Evolutionary conservation across 2,113 vertebrate species (phyloP), one percentile per base, ranked within the genome.

Genomic region (Ia io): DNA sequence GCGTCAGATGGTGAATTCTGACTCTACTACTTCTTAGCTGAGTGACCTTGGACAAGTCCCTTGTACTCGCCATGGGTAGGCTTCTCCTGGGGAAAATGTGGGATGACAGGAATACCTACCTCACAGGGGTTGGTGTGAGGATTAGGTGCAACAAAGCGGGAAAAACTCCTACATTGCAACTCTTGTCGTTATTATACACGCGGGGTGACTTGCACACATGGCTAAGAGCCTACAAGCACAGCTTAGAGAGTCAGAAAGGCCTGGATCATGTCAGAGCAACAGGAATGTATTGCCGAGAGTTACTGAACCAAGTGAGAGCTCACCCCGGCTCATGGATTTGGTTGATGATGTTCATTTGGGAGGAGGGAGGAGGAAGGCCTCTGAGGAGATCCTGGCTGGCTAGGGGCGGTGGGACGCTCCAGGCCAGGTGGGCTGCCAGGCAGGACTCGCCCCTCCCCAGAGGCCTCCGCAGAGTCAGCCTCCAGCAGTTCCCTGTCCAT

Each of bases 291-390:
- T n/a, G 51, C 73, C 10, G 1, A 47, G 63, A 35, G 69, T 82
- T 80, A 32, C 89, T 79, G 65, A 85, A 59, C 28, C 25, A 65
- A 25, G 35, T 65, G 56, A 95, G 88, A 65, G 77, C 90, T 97
- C 12, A 40, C 47, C 32, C 22, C 30, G 63, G 86, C 73, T 77
- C 44, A 44, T 30, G 17, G 69, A 44, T 77, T 40, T 20, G 16
- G 76, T 44, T 73, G 65, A 37, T 37, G 40, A 51, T 7, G 1
- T 89, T 74, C 56, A 70, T 67, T 73, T 69, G 44, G 86, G 73
- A 95, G 65, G 42, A 91, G 56, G 65, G 65, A 79, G 79, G 77
- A 71, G 32, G 76, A 79, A 73, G 70, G 44, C 5, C 25, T 91
- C 79, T 23, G 14, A 70, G 42, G 28, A 79, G 83, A 84, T 59